Conservation (phyloP, 2,797 vertebrate genomes). For the Micrastur ruficollis region DNA sequence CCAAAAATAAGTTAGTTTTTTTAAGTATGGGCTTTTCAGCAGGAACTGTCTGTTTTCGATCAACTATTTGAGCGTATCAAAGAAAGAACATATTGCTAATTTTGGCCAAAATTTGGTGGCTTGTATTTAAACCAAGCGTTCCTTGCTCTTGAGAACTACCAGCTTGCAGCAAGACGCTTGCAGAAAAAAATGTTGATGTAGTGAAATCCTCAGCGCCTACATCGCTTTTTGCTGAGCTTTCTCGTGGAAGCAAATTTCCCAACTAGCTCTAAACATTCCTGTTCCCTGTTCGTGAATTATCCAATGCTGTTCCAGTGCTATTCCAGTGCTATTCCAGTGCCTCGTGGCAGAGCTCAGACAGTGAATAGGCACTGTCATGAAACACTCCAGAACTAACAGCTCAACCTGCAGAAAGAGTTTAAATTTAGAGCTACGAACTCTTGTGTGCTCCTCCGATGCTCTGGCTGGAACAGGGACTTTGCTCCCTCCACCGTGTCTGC, state of each 20-base stretch:
- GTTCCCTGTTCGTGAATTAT: background rate
- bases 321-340: background rate
- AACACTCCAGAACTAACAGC: constrained; percentile 24
- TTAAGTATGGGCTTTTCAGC: background rate
- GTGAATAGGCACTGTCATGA: background rate
- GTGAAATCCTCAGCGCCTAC: background rate
- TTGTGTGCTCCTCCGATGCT: background rate
- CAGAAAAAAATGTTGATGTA: background rate
- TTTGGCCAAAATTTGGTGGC: background rate
- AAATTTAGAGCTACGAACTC: constrained; percentile 2
- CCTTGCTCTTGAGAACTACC: background rate
- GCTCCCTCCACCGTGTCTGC: background rate
- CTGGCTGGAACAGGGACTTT: background rate
- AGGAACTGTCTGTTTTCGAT: background rate
- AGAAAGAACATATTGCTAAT: constrained; percentile 15
- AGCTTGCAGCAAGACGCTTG: background rate
- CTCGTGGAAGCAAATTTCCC: background rate
- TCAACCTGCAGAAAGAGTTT: constrained; percentile 23
- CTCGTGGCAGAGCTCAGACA: background rate
- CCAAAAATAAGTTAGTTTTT: background rate
- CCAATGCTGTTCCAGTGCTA: background rate
- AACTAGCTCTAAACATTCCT: background rate
- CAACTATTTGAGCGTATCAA: background rate
- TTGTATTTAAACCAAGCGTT: background rate
- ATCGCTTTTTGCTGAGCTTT: background rate